Percentiles rank a stretch among this genome's conserved stretches.
Conservation (phyloP, 2,888 invertebrate genomes). For the Pegoplata infirma region DNA sequence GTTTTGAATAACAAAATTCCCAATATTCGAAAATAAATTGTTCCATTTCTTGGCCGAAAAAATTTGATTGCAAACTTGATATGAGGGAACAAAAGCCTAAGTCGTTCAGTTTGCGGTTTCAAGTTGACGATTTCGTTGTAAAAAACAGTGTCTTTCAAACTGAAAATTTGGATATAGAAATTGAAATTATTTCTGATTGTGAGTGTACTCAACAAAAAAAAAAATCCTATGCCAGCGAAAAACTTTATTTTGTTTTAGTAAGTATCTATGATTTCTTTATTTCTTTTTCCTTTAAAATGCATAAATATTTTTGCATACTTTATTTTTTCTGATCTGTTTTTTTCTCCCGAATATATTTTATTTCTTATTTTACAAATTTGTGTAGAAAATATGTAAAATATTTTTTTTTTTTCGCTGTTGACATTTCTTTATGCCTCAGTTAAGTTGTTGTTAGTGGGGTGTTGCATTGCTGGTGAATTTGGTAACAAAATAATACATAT, state of each 20-base stretch:
- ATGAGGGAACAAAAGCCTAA: no score
- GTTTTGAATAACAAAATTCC: no score
- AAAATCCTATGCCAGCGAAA: conserved; percentile 11
- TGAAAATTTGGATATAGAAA: no score
- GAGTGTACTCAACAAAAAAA: no score
- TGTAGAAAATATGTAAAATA: conserved; percentile 49
- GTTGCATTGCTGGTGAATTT: conserved; percentile 28
- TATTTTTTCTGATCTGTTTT: background rate
- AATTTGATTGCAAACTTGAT: no score
- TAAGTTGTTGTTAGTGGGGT: conserved; percentile 15
- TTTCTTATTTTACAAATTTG: conserved; percentile 47
- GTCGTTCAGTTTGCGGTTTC: no score
- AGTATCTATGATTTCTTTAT: conserved; percentile 41
- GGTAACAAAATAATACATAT: background rate
- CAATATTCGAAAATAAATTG: no score
- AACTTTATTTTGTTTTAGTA: conserved; percentile 18
- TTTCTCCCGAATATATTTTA: background rate
- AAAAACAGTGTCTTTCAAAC: no score
- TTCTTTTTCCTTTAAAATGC: background rate
- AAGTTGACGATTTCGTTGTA: no score
- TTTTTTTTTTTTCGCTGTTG: conserved; percentile 35
- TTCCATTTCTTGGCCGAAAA: no score
- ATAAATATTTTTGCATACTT: conserved; percentile 36
- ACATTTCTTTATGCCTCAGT: conserved; percentile 28
- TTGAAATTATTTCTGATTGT: no score